Percentiles rank a stretch among this genome's conserved stretches.
phyloP scores from a whole-genome alignment of 2,797 vertebrate genomes.

The Australoheros facetus region DNA sequence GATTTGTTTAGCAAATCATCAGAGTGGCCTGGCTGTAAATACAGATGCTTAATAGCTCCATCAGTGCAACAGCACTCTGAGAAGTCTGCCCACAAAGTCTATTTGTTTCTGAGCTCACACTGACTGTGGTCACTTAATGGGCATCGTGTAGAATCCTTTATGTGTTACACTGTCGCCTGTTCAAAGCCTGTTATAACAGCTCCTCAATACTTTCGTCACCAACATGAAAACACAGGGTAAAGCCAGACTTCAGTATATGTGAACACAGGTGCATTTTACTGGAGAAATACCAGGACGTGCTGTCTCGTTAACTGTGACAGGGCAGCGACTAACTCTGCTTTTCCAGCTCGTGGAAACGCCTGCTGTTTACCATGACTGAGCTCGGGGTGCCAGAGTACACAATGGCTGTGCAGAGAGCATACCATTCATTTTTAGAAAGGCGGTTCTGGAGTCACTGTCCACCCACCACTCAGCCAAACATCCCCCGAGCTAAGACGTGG shows the following conservation, averaged over 20 bases:
- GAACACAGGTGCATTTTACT: slow-evolving; percentile 18
- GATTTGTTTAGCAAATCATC: slow-evolving; percentile 81
- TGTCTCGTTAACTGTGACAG: slow-evolving; percentile 41
- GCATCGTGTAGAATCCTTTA: neutral
- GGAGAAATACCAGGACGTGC: slow-evolving; percentile 18
- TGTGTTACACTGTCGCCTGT: neutral
- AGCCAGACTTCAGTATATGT: neutral
- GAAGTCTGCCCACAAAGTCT: neutral
- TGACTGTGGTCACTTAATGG: neutral
- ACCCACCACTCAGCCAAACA: slow-evolving; percentile 20
- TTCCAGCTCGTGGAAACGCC: slow-evolving; percentile 28
- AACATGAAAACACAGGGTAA: neutral
- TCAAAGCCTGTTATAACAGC: neutral
- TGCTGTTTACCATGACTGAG: slow-evolving; percentile 28
- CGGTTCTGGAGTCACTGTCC: slow-evolving; percentile 32
- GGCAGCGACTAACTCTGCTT: neutral
- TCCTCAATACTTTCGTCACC: neutral
- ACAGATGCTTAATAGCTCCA: slow-evolving; percentile 29
- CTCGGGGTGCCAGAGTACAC: slow-evolving; percentile 21
- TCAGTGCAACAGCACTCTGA: neutral
- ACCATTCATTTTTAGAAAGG: slow-evolving; percentile 50
- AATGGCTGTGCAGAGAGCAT: slow-evolving; percentile 34
- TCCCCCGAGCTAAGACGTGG: slow-evolving; percentile 33
- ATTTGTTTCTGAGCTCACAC: neutral
- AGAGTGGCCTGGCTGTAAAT: slow-evolving; percentile 43